These are phyloP conservation scores for Amniataba percoides DNA, from an alignment of 2,797 vertebrate species.

Conservation along the genomic window DNA sequence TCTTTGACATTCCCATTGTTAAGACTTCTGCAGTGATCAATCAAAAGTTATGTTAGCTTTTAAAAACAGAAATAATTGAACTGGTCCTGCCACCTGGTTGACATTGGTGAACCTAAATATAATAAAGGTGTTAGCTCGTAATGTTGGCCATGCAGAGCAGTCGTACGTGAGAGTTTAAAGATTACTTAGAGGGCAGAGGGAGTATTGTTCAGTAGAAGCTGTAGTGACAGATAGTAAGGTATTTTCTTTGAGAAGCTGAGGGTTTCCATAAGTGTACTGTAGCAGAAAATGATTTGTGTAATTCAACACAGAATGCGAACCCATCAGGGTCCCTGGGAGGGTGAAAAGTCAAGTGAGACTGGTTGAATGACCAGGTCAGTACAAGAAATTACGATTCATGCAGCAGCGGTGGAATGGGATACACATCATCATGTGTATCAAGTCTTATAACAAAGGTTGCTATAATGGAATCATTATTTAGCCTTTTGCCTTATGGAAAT, in stretches of 20 bases:
- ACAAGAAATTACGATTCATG: not conserved
- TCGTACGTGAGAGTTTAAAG: not conserved
- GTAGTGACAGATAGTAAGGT: not conserved
- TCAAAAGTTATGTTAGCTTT: too few relatives aligned
- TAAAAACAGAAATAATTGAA: too few relatives aligned
- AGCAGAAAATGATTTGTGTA: slow-evolving; percentile 10
- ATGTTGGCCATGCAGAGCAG: not conserved
- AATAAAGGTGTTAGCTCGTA: not conserved
- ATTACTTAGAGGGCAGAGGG: not conserved
- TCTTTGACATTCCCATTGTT: slow-evolving; percentile 5
- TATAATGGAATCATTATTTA: not conserved
- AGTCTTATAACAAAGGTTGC: not conserved
- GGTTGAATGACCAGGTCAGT: not conserved
- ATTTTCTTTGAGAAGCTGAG: not conserved
- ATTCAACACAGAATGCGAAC: not conserved
- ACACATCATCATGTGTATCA: not conserved
- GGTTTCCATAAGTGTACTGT: slow-evolving; percentile 1
- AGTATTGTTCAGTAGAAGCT: not conserved
- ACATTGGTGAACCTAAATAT: too few relatives aligned
- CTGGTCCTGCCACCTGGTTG: too few relatives aligned
- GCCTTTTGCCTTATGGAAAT: not conserved
- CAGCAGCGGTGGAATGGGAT: not conserved
- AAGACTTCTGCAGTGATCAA: not conserved
- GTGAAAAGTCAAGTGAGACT: slow-evolving; percentile 22
- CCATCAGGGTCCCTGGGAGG: not conserved